These are phyloP conservation scores for Entomobrya proxima DNA, from an alignment of 2,888 invertebrate genomes.

Conservation along the genomic window DNA sequence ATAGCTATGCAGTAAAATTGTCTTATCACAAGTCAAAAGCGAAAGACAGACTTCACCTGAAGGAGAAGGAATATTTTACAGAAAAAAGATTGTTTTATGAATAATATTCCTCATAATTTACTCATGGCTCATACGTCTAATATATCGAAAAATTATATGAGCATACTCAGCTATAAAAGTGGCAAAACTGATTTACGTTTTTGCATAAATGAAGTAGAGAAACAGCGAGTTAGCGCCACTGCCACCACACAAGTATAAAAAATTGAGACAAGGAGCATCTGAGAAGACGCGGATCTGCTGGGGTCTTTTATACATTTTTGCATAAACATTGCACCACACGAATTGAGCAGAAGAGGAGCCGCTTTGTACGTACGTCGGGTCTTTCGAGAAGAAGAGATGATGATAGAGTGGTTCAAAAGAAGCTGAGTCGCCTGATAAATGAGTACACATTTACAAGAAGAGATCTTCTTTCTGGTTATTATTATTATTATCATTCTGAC, in stretches of 20 bases:
- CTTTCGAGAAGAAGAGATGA: slow-evolving; percentile 44
- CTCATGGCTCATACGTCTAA: not conserved
- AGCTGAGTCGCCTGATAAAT: slow-evolving; percentile 61
- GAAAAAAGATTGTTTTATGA: slow-evolving; percentile 40
- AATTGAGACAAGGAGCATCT: not conserved
- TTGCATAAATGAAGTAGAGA: slow-evolving; percentile 53
- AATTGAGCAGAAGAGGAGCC: not conserved
- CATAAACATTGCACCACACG: slow-evolving; percentile 46
- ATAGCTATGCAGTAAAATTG: not conserved
- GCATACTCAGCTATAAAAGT: slow-evolving; percentile 17
- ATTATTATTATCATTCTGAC: slow-evolving; percentile 51
- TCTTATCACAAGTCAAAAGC: not conserved
- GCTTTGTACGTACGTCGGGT: slow-evolving; percentile 48
- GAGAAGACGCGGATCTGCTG: not conserved
- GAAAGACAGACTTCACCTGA: slow-evolving; percentile 54
- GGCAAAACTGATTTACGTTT: slow-evolving; percentile 64
- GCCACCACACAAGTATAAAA: slow-evolving; percentile 17
- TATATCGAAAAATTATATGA: not conserved
- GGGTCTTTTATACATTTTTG: not conserved
- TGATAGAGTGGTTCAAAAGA: slow-evolving; percentile 60
- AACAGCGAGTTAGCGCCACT: not conserved
- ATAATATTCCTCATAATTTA: slow-evolving; percentile 31
- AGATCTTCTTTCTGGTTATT: slow-evolving; percentile 12
- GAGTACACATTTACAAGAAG: slow-evolving; percentile 45
- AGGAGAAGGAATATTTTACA: slow-evolving; percentile 20